Evolutionary conservation across 2,888 invertebrate genomes (phyloP).

Genomic region (Ectemnius continuus): DNA sequence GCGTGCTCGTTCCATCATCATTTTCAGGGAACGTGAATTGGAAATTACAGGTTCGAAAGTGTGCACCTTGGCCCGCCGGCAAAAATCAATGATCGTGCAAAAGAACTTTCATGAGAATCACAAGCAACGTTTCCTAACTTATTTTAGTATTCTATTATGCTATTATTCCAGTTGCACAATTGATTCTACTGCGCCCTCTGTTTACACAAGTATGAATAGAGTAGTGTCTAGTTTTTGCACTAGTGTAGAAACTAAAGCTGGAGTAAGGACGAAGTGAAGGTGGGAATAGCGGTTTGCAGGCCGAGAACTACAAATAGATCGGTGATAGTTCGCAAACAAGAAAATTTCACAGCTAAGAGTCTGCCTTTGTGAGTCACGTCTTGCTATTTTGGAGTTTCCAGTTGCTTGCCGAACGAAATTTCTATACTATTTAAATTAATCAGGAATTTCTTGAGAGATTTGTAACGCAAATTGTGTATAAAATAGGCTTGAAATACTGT

Average conservation of each 20-base stretch:
- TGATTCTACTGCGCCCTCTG: too few relatives aligned
- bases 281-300: slow-evolving; percentile 31
- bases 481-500: too few relatives aligned
- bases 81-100: slow-evolving; percentile 1
- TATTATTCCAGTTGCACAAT: too few relatives aligned
- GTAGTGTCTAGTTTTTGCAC: too few relatives aligned
- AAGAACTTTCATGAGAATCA: too few relatives aligned
- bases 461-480: too few relatives aligned
- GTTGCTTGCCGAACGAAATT: neutral
- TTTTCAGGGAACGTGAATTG: slow-evolving; percentile 15
- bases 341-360: slow-evolving; percentile 20
- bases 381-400: slow-evolving; percentile 32
- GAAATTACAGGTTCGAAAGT: slow-evolving; percentile 20
- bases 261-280: slow-evolving; percentile 12
- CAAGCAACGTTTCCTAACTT: too few relatives aligned
- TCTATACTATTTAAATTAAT: slow-evolving; percentile 22
- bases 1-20: slow-evolving; percentile 18
- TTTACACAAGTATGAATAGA: too few relatives aligned
- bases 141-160: too few relatives aligned
- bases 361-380: slow-evolving; percentile 15
- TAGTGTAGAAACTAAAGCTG: too few relatives aligned
- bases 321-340: neutral
- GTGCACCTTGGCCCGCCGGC: neutral
- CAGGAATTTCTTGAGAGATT: slow-evolving; percentile 3
- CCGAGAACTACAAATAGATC: slow-evolving; percentile 24